Percentiles rank a stretch among this genome's conserved stretches.
Conservation (phyloP, 1,140 invertebrate species). For the Wasmannia auropunctata region DNA sequence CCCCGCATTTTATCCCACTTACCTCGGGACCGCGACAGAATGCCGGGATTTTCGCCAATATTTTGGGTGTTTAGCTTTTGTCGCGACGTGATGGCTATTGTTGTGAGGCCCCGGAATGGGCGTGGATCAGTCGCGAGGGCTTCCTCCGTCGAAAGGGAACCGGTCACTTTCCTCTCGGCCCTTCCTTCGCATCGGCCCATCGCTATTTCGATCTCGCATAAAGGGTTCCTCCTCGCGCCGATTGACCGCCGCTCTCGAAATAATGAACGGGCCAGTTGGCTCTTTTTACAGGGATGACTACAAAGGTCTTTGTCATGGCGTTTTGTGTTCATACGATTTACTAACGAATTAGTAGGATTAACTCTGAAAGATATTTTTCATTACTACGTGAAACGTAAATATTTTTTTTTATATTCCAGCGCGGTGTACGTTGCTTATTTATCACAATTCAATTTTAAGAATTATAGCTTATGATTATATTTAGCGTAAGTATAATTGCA, state of each 20-base stretch:
- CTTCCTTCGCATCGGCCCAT: conserved; percentile 9
- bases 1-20: neutral
- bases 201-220: conserved; percentile 59
- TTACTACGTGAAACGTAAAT: neutral
- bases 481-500: neutral
- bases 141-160: conserved; percentile 21
- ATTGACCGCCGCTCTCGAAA: conserved; percentile 57
- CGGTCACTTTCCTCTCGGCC: conserved; percentile 51
- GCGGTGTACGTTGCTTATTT: neutral
- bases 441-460: neutral
- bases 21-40: conserved; percentile 43
- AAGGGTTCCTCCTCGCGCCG: conserved; percentile 31
- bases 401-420: neutral
- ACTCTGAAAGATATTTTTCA: neutral
- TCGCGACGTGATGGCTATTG: conserved; percentile 65
- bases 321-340: conserved; percentile 27
- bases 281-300: conserved; percentile 40
- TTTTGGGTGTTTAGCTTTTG: conserved; percentile 73
- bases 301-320: neutral
- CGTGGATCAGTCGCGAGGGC: conserved; percentile 44
- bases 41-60: conserved; percentile 71
- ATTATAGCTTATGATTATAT: neutral
- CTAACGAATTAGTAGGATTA: conserved; percentile 37
- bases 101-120: conserved; percentile 63
- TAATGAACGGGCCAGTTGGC: conserved; percentile 57